Base-by-base conservation (phyloP, 1,140 invertebrate genomes). In the Subanguina moxae region DNA sequence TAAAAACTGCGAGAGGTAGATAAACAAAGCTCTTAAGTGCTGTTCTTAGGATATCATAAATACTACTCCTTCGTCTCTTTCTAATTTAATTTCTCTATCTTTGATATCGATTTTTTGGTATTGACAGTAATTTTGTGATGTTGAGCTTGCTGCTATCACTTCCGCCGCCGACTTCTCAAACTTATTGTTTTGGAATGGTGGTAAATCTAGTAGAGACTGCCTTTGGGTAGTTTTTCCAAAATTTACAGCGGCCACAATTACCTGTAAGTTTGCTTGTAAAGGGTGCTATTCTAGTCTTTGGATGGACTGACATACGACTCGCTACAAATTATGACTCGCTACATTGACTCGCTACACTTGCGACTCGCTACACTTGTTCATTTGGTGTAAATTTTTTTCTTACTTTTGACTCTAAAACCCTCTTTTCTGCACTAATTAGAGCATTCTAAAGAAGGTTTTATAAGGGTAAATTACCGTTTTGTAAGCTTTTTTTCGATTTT, bases 131-230 rank as follows among this genome's bases (percentile, higher is more conserved):
- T 27, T 64, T n/a, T 11, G 17, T 52, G 63, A 25, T 17, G 48
- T 62, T 17, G 70, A 70, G 42, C 58, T 66, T n/a, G 67, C 62
- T 15, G 71, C 70, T 19, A 71, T 9, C 17, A 71, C 43, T 23
- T 25, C 15, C n/a, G 52, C 27, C 19, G 9, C 67, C 19, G 11
- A 38, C 28, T 57, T 67, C 65, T 42, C 32, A 30, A 32, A 43
- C 42, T 28, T 30, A 46, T 61, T 23, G 17, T 23, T 27, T 21
- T 67, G 46, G 23, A 66, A 77, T 57, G 70, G 67, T 7, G 68
- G 62, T 57, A 65, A 64, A 32, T 78, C 76, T n/a, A 23, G 1
- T 48, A 75, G 68, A 27, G 72, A 74, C 43, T 57, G 30, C 1
- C 5, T 27, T 13, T 30, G n/a, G 0, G 23, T 43, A 8, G 15